A percentile compares a stretch with the other conserved stretches of the same genome.
These are phyloP conservation scores for Channa maculata DNA, from an alignment of 2,113 vertebrate species.

Conservation along the genomic window DNA sequence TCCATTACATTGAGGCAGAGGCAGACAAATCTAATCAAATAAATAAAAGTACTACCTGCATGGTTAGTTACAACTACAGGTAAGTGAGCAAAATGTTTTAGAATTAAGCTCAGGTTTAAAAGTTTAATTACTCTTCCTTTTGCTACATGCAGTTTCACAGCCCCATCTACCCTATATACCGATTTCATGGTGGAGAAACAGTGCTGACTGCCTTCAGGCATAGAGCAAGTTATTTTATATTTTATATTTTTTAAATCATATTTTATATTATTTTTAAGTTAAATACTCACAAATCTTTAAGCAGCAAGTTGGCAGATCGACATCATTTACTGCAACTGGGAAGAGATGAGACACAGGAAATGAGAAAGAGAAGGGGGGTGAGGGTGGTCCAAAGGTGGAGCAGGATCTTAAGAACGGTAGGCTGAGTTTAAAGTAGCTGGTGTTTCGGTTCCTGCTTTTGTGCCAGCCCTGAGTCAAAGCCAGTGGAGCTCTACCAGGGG, in stretches of 20 bases:
- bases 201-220: constrained; percentile 20
- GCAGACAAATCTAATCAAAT: no score
- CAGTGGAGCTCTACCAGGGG: constrained; percentile 64
- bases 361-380: constrained; percentile 29
- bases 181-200: constrained; percentile 18
- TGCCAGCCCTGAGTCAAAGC: constrained; percentile 53
- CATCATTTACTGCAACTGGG: constrained; percentile 36
- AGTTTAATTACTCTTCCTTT: not conserved
- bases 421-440: constrained; percentile 45
- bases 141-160: not conserved
- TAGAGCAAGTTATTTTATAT: constrained; percentile 32
- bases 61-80: no score
- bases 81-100: no score
- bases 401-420: constrained; percentile 43
- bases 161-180: not conserved
- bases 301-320: constrained; percentile 38
- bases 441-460: constrained; percentile 43
- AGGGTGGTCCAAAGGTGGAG: constrained; percentile 34
- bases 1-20: no score
- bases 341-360: constrained; percentile 45
- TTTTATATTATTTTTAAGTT: constrained; percentile 45
- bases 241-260: no score
- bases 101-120: not conserved
- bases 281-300: constrained; percentile 43
- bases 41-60: no score